Base-by-base conservation (phyloP, 1,140 invertebrate species). In the Papilio polytes region DNA sequence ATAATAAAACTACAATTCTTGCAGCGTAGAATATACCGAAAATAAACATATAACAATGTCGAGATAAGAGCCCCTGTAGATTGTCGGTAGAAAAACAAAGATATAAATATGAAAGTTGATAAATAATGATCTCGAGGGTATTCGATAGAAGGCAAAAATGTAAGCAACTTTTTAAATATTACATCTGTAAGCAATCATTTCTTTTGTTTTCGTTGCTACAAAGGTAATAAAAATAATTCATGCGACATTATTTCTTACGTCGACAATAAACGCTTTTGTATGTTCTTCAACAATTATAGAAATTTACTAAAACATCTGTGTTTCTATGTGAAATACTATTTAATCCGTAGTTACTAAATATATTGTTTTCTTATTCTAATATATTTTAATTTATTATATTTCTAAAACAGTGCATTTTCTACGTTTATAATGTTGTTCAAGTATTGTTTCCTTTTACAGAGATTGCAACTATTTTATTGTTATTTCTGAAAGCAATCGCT, bases 31-130 rank as follows among this genome's bases (percentile, higher is more conserved):
- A 36, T 41, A 63, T 41, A 63, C 53, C 20, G 31, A 18, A 41
- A 48, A 63, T 78, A 44, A 70, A 78, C 59, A 63, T 78, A 41
- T 56, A 78, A 78, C 59, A 22, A 66, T 44, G 53, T 36, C 44
- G 31, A 59, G 77, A 78, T 78, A 78, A 78, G 53, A 66, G 20
- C 18, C 77, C 36, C 44, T 46, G 77, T 78, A 66, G 44, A 78
- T 78, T 41, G 77, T 63, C 56, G 77, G 77, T 66, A 78, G 77
- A 78, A 78, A 78, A 78, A 78, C 77, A 78, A 78, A 78, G 77
- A 44, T 78, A 78, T 78, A 78, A 78, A 78, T 78, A 78, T 46
- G 44, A 78, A 78, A 78, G 77, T 66, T 78, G 77, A 78, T 78
- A 78, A 78, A 78, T 66, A 63, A 66, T 78, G 77, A 78, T 63